Conservation (phyloP, 1,140 invertebrate species). For the Delia radicum region DNA sequence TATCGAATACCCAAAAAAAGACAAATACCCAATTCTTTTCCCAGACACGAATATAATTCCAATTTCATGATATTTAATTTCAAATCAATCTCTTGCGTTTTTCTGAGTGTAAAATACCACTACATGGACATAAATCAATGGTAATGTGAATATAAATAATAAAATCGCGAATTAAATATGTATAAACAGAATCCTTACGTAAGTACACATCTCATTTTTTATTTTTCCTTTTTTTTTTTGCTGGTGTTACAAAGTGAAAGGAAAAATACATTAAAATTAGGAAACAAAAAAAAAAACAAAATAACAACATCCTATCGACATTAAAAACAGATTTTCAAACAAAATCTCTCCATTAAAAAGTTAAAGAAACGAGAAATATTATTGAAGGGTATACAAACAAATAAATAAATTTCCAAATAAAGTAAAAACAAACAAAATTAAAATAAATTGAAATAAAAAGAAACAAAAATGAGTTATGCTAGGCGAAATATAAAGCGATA, state of each 20-base stretch:
- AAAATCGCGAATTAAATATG: conserved; percentile 14
- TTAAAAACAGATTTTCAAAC: conserved; percentile 15
- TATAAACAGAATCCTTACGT: neutral
- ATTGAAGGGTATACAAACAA: conserved; percentile 3
- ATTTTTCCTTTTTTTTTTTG: neutral
- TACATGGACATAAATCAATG: conserved; percentile 4
- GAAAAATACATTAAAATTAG: neutral
- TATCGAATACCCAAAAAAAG: too few relatives aligned
- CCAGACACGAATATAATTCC: too few relatives aligned
- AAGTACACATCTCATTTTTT: neutral
- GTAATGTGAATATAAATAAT: conserved; percentile 7
- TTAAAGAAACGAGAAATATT: neutral
- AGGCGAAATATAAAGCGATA: too few relatives aligned
- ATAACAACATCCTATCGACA: neutral
- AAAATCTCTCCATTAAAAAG: neutral
- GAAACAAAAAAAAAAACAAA: neutral
- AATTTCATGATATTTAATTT: too few relatives aligned
- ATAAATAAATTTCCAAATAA: neutral
- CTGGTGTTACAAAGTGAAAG: conserved; percentile 1
- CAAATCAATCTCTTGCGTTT: neutral
- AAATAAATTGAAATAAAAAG: neutral
- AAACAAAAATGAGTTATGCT: neutral
- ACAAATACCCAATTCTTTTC: too few relatives aligned
- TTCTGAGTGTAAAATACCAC: neutral
- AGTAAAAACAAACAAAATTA: neutral